Base-by-base conservation (phyloP, 2,888 invertebrate species). In the Nineta flava region DNA sequence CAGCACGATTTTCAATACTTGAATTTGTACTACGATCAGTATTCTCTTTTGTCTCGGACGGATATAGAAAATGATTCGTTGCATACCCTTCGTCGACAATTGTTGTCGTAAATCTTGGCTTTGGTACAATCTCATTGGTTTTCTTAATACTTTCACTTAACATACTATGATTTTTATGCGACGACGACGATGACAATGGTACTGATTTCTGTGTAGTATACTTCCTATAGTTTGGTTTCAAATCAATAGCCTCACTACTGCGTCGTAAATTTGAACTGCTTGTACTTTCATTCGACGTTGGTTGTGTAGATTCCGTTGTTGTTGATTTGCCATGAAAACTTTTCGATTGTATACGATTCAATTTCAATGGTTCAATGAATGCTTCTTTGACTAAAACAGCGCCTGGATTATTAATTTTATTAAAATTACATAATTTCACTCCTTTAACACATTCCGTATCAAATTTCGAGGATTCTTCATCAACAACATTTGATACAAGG, bases 361-460 rank as follows among this genome's bases (percentile, higher is more conserved):
- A 69, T 55, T 60, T 62, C 1, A 71, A 69, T 3, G 71, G 69
- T 56, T 74, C 73, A 32, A 73, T 73, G 55, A 65, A 73, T 49
- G 63, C 64, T 59, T 73, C 73, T 59, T 69, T 72, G 2, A 73
- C 65, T 21, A 71, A 58, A 17, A 72, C 62, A 3, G 69, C 64
- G 1, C 71, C 72, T 0, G 68, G 66, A 52, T 53, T 50, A 26
- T 34, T 45, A 50, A 48, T 10, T 50, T 52, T 53, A 45, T 51
- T 34, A 48, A 53, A 46, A 53, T 59, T 58, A 3, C 55, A 57
- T 46, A 59, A 53, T 51, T 57, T 56, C 42, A 57, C 57, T 12
- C 56, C 58, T 55, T 60, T 59, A 21, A 53, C 47, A 2, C 42
- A 32, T 34, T 49, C 51, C 7, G 26, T 59, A 21, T 51, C 47